Evolutionary conservation across 2,797 vertebrate species (phyloP), one percentile per base, ranked within the genome.

Genomic region (Eleutherodactylus coqui): DNA sequence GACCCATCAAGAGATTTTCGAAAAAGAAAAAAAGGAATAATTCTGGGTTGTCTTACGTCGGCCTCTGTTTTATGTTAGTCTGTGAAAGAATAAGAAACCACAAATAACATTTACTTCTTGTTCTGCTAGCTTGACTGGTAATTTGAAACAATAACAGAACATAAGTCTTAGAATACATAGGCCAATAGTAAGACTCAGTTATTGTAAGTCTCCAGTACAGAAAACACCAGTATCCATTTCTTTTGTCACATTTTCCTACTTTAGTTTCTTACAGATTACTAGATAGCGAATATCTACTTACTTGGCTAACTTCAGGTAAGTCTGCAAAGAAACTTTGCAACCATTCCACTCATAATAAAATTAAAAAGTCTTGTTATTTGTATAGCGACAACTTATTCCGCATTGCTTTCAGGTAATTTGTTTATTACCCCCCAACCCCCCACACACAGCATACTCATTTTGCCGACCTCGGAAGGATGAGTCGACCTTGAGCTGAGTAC

Each of bases 21-120:
- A 67, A 64, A 41, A 64, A 41, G 36, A 49, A 78, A 70, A 87
- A 75, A 62, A 67, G 58, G 43, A 84, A 84, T 87, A 87, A 84
- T 87, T 75, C 49, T 73, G 82, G 86, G 86, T 84, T 87, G 41
- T 80, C 86, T 79, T 84, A 80, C 67, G 16, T 38, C 51, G 55
- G 80, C 47, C 69, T 87, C 86, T 87, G 86, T 79, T 87, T 87
- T 87, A 87, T 84, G 76, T 87, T 87, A 87, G 83, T 45, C 86
- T n/a, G 45, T 84, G 82, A 87, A 84, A 87, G 82, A 84, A 73
- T 84, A 64, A 84, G 75, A 87, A 87, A 87, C 86, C 86, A 84
- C 86, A 87, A 84, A 80, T 75, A 87, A 38, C 53, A 80, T 87
- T 62, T 84, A 83, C 67, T 49, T 38, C 86, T 80, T 87, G 86